phyloP scores from a whole-genome alignment of 2,888 invertebrate genomes.

The Leptinotarsa tumamoca region DNA sequence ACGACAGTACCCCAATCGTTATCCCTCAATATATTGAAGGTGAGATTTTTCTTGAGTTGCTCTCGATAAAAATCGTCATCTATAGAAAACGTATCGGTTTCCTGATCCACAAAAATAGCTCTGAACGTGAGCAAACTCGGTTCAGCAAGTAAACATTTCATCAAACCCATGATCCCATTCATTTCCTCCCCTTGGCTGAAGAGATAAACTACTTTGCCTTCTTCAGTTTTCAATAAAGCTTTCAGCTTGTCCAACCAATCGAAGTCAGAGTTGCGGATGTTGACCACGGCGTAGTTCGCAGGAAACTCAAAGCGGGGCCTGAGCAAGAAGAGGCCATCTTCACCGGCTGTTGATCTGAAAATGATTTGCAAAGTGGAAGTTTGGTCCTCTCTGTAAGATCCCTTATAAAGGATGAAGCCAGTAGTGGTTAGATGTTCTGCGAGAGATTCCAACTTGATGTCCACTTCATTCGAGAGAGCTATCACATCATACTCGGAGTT shows the following conservation, averaged over 20 bases:
- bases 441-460: slow-evolving; percentile 19
- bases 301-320: slow-evolving; percentile 27
- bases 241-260: slow-evolving; percentile 59
- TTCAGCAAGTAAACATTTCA: slow-evolving; percentile 47
- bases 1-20: slow-evolving; percentile 54
- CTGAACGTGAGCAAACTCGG: slow-evolving; percentile 41
- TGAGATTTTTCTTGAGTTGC: slow-evolving; percentile 51
- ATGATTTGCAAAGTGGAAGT: slow-evolving; percentile 26
- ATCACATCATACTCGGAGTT: slow-evolving; percentile 36
- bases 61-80: slow-evolving; percentile 46
- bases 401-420: slow-evolving; percentile 45
- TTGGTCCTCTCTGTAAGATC: slow-evolving; percentile 24
- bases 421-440: slow-evolving; percentile 25
- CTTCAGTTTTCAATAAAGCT: slow-evolving; percentile 19
- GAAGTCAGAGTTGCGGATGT: slow-evolving; percentile 41
- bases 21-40: slow-evolving; percentile 50
- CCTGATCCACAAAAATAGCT: slow-evolving; percentile 46
- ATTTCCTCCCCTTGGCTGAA: slow-evolving; percentile 39
- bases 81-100: slow-evolving; percentile 44
- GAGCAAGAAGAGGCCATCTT: slow-evolving; percentile 31
- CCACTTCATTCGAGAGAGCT: slow-evolving; percentile 26
- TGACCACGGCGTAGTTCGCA: slow-evolving; percentile 33
- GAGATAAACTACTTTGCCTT: slow-evolving; percentile 41
- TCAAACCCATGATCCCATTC: slow-evolving; percentile 53
- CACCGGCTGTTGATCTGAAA: slow-evolving; percentile 28